Evolutionary conservation across 2,888 invertebrate species (phyloP), one percentile per base, ranked within the genome.

Genomic region (Heliconius erato): DNA sequence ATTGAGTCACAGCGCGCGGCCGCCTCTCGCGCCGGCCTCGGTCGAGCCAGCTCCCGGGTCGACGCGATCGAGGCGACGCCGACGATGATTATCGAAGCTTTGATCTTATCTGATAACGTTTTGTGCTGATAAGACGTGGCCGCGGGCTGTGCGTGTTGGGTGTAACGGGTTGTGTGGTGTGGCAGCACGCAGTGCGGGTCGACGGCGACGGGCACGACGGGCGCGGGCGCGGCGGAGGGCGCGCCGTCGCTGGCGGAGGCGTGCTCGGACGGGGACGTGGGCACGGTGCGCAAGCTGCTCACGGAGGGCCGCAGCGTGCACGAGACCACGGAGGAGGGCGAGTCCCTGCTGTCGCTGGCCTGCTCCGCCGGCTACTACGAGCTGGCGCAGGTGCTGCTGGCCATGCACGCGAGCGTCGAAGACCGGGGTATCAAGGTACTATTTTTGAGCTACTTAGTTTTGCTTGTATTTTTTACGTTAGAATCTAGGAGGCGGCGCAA

Each of bases 361-460:
- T 99, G 99, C 95, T 99, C 99, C 85, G 99, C 99, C 85, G 99
- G 99, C 78, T 99, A 99, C 96, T 99, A 98, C 96, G 99, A 99
- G 95, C 97, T 99, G 88, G 99, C 99, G 88, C 99, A 99, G 97
- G 99, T 99, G 90, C 96, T 99, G 90, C 96, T 99, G 89, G 99
- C 99, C 80, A 99, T 99, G 99, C 98, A 99, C 93, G 99, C 99
- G 84, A 99, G 99, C 95, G 99, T 99, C 83, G 99, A 99, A 95
- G 99, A 99, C 94, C 97, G 99, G 84, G 99, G 99, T 84, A 98
- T 99, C 93, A 99, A 99, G 96, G 95, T 95, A 28, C 28, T 63
- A 11, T 23, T 23, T 23, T 19, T 63, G 63, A n/a, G 63, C 16
- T 16, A 16, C 14, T 49, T 49, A 49, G 49, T 49, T 12, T 49